A percentile compares a stretch with the other conserved stretches of the same genome.
These are phyloP conservation scores for Aurelia aurita complex sp. Pacific DNA, from an alignment of 30 jellyfish, hydroid and myxozoan genomes.

Conservation along the genomic window DNA sequence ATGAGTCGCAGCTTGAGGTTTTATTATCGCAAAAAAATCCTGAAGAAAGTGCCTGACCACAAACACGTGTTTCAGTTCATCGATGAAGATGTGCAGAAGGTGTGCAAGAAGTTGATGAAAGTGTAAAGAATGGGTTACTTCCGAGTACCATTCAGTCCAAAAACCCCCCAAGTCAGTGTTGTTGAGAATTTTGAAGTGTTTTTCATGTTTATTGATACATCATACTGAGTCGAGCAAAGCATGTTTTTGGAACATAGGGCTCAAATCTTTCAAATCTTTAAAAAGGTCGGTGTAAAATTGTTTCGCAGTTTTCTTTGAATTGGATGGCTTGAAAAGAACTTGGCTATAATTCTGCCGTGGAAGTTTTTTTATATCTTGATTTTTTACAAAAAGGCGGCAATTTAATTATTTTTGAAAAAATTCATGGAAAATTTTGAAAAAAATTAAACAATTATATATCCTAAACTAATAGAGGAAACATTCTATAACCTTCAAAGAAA, in stretches of 20 bases:
- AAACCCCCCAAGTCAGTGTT: slow-evolving; percentile 38
- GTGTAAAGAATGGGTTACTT: background rate
- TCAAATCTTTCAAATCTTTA: too few relatives aligned
- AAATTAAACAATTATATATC: too few relatives aligned
- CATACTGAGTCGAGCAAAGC: background rate
- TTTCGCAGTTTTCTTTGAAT: too few relatives aligned
- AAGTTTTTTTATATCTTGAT: too few relatives aligned
- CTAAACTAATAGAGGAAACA: too few relatives aligned
- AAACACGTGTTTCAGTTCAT: slow-evolving; percentile 42
- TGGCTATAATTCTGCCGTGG: too few relatives aligned
- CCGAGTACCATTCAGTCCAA: background rate
- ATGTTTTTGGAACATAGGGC: background rate
- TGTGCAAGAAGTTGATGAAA: slow-evolving; percentile 43
- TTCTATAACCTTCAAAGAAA: too few relatives aligned
- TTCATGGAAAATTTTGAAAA: too few relatives aligned
- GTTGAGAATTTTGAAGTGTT: background rate
- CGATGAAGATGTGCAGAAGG: slow-evolving; percentile 2
- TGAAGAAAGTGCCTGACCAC: slow-evolving; percentile 55
- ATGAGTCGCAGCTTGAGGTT: slow-evolving; percentile 61
- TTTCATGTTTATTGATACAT: slow-evolving; percentile 11
- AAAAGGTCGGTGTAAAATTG: too few relatives aligned
- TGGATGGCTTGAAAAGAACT: too few relatives aligned
- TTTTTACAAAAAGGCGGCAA: too few relatives aligned
- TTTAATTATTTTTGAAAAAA: too few relatives aligned
- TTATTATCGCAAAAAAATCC: slow-evolving; percentile 36